Base-by-base conservation (phyloP, 2,113 vertebrate genomes). In the Nanorana parkeri region DNA sequence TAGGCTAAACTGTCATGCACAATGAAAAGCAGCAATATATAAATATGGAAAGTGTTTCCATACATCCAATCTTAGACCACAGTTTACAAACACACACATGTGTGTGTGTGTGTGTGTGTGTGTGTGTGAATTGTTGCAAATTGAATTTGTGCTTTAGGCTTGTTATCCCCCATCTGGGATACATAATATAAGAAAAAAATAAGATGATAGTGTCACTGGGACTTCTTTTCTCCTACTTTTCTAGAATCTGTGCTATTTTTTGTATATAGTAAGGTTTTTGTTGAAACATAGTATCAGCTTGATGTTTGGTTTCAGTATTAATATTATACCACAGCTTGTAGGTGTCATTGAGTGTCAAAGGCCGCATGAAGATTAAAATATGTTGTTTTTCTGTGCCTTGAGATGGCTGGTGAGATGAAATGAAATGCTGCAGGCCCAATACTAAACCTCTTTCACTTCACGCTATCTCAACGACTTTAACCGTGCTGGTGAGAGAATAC, bases 221-320 rank as follows among this genome's bases (percentile, higher is more conserved):
- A 11, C 41, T 47, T 10, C 41, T 47, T 47, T 47, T 47, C 41
- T 47, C 41, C 41, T 47, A 15, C 41, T 47, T 47, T 78, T 58
- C 56, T 58, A 21, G n/a, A 58, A 23, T 47, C 41, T 47, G 41
- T 87, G 86, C 85, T 86, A 60, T 88, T 83, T 88, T 83, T 60
- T 87, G 87, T 87, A 80, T 28, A 86, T 87, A 85, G 86, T 83
- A 77, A 77, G 84, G 80, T 78, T 81, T 90, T 89, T 83, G 88
- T 0, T 84, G 88, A 78, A 84, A 79, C 87, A 68, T 85, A 80
- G 85, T 86, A 88, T 74, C 32, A 74, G 58, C 63, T 26, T 41
- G 63, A 84, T 87, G 85, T 87, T 93, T 91, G 90, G 93, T 95
- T 95, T 95, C 93, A 86, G 75, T 94, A 93, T 94, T 91, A 91